Evolutionary conservation across 2,888 invertebrate genomes (phyloP).

Genomic region (Coenonympha glycerion): DNA sequence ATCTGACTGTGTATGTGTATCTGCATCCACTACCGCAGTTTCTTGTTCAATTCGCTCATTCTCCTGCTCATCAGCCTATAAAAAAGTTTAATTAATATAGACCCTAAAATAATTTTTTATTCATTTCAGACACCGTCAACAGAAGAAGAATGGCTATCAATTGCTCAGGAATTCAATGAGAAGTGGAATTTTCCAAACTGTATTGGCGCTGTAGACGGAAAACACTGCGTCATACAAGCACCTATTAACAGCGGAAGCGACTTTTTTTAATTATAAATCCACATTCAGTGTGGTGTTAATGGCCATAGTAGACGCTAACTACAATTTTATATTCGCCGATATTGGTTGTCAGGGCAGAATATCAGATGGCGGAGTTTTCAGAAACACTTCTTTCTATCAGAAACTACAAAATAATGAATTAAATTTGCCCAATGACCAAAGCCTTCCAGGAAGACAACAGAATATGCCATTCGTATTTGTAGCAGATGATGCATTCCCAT

Average conservation of each 20-base stretch:
- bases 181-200: not conserved
- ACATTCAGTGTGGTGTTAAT: not conserved
- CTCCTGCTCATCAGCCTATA: conserved; percentile 17
- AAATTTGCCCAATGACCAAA: no score
- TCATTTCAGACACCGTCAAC: not conserved
- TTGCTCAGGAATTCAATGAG: not conserved
- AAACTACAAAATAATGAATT: no score
- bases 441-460: no score
- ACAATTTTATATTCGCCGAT: not conserved
- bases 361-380: no score
- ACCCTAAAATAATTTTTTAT: not conserved
- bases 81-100: not conserved
- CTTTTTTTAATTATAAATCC: not conserved
- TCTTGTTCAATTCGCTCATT: conserved; percentile 25
- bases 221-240: not conserved
- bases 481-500: no score
- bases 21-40: conserved; percentile 20
- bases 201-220: not conserved
- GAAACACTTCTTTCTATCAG: no score
- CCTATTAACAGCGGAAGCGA: not conserved
- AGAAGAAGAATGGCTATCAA: not conserved
- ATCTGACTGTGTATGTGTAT: conserved; percentile 22
- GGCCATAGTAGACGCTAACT: not conserved
- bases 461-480: no score
- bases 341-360: no score